Percentiles rank a stretch among this genome's conserved stretches.
Conservation (phyloP, 2,888 invertebrate species). For the Scaptomyza reducta region DNA sequence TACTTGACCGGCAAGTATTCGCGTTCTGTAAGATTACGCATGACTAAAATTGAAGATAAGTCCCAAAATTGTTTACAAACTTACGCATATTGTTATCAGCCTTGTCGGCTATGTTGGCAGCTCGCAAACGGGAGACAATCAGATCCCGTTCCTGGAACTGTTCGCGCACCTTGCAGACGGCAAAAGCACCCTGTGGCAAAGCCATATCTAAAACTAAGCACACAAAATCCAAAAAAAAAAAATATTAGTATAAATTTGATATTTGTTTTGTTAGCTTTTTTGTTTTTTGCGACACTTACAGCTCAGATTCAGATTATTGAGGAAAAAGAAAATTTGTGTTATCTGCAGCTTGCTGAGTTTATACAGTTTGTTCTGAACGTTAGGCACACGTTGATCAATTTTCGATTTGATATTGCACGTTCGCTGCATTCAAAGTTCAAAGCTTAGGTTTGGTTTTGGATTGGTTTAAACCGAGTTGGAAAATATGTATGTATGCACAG, state of each 20-base stretch:
- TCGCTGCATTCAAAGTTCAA: slow-evolving; percentile 61
- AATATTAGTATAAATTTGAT: neutral
- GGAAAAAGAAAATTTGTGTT: slow-evolving; percentile 21
- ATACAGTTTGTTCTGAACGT: slow-evolving; percentile 37
- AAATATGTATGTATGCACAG: neutral
- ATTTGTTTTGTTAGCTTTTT: neutral
- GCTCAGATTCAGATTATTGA: slow-evolving; percentile 38
- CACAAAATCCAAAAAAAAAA: neutral
- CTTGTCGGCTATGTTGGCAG: slow-evolving; percentile 71
- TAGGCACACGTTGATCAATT: slow-evolving; percentile 50
- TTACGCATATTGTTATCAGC: slow-evolving; percentile 80
- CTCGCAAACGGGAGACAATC: slow-evolving; percentile 85
- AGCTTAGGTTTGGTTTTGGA: slow-evolving; percentile 13
- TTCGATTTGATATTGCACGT: slow-evolving; percentile 46
- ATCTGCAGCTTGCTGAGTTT: slow-evolving; percentile 43
- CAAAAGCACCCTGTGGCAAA: slow-evolving; percentile 91
- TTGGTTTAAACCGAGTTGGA: slow-evolving; percentile 4
- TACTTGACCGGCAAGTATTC: slow-evolving; percentile 90
- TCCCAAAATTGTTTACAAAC: slow-evolving; percentile 32
- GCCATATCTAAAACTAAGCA: slow-evolving; percentile 86
- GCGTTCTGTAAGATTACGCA: slow-evolving; percentile 85
- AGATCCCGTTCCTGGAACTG: slow-evolving; percentile 83
- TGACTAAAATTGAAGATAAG: neutral
- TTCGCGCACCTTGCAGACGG: slow-evolving; percentile 88
- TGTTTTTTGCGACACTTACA: slow-evolving; percentile 41